Evolutionary conservation across 1,140 invertebrate species (phyloP), one percentile per base, ranked within the genome.

Genomic region (Drosophila leontia): DNA sequence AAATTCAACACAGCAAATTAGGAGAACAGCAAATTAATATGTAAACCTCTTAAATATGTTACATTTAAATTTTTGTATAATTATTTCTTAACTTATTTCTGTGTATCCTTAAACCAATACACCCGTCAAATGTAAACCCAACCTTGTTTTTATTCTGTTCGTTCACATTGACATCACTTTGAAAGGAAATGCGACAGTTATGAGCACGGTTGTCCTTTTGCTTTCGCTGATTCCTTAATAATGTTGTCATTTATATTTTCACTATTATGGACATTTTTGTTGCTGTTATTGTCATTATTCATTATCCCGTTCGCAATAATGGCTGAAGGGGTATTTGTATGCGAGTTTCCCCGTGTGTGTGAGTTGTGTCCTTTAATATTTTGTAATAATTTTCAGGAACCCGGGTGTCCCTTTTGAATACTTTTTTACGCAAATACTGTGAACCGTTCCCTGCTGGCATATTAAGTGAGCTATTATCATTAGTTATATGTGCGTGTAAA

Each of bases 391-490:
- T 65, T 65, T 11, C 37, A 57, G 53, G 41, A 42, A 37, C n/a
- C 53, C 9, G 44, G 9, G 11, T 19, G 44, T 56, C 37, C 71
- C 51, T 50, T 60, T 78, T 78, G 75, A 37, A 45, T 53, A 69
- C 23, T 60, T 69, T 64, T 68, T 55, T 47, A 39, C 29, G 72
- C 74, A 77, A 83, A 83, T 75, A 76, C 72, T 53, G 56, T 12
- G 53, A 61, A 37, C 67, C 57, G 23, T 55, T 42, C 34, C 57
- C 70, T 55, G 57, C 29, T 47, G 67, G 64, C 81, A 79, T 83
- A 82, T 81, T 77, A 83, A 83, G 70, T 83, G 75, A 83, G 64
- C 76, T 64, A 83, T 83, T 83, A 83, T 70, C 80, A 83, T 79
- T 83, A 83, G 80, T 83, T 83, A 79, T 83, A 63, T 74, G 56